Evolutionary conservation across 2,888 invertebrate species (phyloP), one percentile per base, ranked within the genome.

Genomic region (Lepidochitona cinerea): DNA sequence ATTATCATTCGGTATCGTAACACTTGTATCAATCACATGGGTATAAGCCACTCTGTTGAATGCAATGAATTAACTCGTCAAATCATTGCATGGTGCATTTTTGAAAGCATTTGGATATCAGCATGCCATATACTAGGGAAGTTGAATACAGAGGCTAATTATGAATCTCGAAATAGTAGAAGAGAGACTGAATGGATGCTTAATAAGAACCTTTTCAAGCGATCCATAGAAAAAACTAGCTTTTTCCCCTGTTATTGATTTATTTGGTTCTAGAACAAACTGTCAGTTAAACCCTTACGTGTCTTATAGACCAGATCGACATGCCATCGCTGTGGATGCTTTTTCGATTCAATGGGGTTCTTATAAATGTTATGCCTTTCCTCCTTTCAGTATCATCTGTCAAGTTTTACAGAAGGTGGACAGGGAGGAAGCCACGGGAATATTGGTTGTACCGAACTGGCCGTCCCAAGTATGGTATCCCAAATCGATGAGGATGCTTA

Each of bases 371-470:
- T n/a, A n/a, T n/a, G n/a, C n/a, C n/a, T n/a, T n/a, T n/a, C n/a
- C n/a, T n/a, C n/a, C n/a, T n/a, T n/a, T n/a, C n/a, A n/a, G n/a
- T n/a, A n/a, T n/a, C n/a, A n/a, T n/a, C n/a, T n/a, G n/a, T n/a
- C n/a, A n/a, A n/a, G n/a, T n/a, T n/a, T n/a, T n/a, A n/a, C n/a
- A n/a, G n/a, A n/a, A n/a, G n/a, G n/a, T n/a, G n/a, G n/a, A n/a
- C n/a, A n/a, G n/a, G n/a, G 72, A 71, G 37, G 54, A 64, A 29
- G 26, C 73, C 4, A 23, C 72, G n/a, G n/a, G n/a, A n/a, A n/a
- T n/a, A n/a, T n/a, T n/a, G 26, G 49, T 76, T 36, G 54, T 66
- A 9, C 67, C 74, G n/a, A n/a, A 23, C 3, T 74, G 74, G 76
- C 68, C 68, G n/a, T n/a, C n/a, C n/a, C n/a, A n/a, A n/a, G n/a